Conservation (phyloP, 2,797 vertebrate genomes). For the Alectoris magna region DNA sequence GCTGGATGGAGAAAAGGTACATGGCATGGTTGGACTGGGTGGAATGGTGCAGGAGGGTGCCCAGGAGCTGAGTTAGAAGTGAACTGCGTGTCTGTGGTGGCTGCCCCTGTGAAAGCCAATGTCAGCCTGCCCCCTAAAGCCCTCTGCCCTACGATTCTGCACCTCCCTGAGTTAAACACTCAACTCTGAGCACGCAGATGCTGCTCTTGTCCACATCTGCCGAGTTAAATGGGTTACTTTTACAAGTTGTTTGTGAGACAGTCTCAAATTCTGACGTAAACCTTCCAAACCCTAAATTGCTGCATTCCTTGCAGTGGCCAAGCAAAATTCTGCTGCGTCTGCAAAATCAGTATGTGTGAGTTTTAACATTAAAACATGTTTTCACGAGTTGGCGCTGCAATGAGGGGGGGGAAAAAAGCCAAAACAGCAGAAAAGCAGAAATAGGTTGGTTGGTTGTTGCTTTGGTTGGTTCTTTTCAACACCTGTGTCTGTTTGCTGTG, state of each 20-base stretch:
- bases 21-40: fast-evolving
- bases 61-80: not conserved
- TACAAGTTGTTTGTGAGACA: not conserved
- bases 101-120: not conserved
- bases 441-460: not conserved
- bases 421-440: not conserved
- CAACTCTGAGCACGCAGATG: fast-evolving
- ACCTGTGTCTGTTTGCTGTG: not conserved
- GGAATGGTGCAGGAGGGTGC: not conserved
- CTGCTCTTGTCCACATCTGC: fast-evolving
- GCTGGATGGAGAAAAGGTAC: slow-evolving; percentile 89
- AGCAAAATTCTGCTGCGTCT: not conserved
- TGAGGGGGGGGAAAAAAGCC: fast-evolving
- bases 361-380: not conserved
- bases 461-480: no score
- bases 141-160: not conserved
- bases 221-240: not conserved
- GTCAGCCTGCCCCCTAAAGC: not conserved
- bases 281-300: not conserved
- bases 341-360: fast-evolving
- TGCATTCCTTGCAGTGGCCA: not conserved
- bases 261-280: not conserved
- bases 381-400: fast-evolving
- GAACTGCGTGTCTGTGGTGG: not conserved
- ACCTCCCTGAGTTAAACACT: not conserved